Base-by-base conservation (phyloP, 2,888 invertebrate genomes). In the Acanthopleura granulata region DNA sequence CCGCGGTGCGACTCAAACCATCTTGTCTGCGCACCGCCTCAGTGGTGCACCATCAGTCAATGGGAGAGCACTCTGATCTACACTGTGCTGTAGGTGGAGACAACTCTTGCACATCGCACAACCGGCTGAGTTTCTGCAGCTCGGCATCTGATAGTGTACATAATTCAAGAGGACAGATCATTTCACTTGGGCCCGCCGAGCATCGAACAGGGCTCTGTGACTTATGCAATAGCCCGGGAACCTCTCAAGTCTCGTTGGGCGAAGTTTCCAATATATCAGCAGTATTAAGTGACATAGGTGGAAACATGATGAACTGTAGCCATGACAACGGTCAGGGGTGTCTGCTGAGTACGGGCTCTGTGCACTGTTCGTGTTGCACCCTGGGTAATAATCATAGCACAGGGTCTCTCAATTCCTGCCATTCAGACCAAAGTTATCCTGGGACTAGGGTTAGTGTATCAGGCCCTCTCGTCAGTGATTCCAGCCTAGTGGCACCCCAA, bases 1-100 rank as follows among this genome's bases (percentile, higher is more conserved):
- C 75, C 16, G 69, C 74, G 12, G 74, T 73, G 12, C 72, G 50
- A n/a, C 57, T 76, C 16, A 61, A 72, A 30, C 75, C 78, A 22
- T 49, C 75, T 11, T 78, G 75, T 50, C n/a, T 49, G 57, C 29
- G 50, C 49, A n/a, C 62, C 9, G 15, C 18, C n/a, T 62, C 29
- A 12, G 29, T 25, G 3, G 69, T 25, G 25, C 69, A 66, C 9
- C 69, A 25, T n/a, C 22, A 16, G 1, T n/a, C 49, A 49, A 40
- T 16, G 40, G 49, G 25, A 71, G 25, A 71, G n/a, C 16, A 25
- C 30, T 16, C 29, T 69, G 27, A 69, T 15, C 29, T 30, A 9
- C 22, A 25, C 30, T 6, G 69, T 12, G 9, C 18, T n/a, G 3
- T 9, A 40, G 40, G 3, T 3, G 40, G 40, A 40, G 40, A 40